phyloP scores from a whole-genome alignment of 2,113 vertebrate species.

The Axis porcinus region DNA sequence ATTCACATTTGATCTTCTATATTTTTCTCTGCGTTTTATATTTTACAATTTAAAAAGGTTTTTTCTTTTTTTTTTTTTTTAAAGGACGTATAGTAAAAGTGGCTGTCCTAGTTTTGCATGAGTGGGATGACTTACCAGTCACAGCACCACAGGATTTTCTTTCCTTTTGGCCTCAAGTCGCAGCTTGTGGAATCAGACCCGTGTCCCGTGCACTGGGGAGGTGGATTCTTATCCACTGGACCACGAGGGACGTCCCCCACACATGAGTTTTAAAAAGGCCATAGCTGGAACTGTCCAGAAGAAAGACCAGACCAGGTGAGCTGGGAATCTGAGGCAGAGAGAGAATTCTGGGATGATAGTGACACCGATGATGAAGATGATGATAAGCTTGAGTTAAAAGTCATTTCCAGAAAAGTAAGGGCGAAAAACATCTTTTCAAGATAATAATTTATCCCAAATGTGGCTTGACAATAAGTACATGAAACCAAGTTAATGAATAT shows the following conservation, averaged over 20 bases:
- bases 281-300: not conserved
- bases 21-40: not conserved
- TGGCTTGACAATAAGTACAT: not conserved
- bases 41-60: not conserved
- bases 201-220: not conserved
- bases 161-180: not conserved
- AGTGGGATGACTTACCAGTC: not conserved
- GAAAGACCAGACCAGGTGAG: not conserved
- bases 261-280: not conserved
- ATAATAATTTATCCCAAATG: not conserved
- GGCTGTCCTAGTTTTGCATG: not conserved
- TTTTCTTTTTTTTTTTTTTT: not conserved
- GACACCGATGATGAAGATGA: not conserved
- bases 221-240: not conserved
- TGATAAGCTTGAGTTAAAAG: not conserved
- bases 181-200: not conserved
- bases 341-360: not conserved
- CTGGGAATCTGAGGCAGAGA: not conserved
- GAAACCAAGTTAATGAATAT: not conserved
- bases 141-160: accelerated
- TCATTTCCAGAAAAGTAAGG: not conserved
- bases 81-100: not conserved
- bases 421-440: not conserved
- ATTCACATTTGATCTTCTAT: not conserved
- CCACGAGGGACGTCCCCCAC: not conserved